Evolutionary conservation across 2,888 invertebrate genomes (phyloP).

Genomic region (Chalcosyrphus nemorum): DNA sequence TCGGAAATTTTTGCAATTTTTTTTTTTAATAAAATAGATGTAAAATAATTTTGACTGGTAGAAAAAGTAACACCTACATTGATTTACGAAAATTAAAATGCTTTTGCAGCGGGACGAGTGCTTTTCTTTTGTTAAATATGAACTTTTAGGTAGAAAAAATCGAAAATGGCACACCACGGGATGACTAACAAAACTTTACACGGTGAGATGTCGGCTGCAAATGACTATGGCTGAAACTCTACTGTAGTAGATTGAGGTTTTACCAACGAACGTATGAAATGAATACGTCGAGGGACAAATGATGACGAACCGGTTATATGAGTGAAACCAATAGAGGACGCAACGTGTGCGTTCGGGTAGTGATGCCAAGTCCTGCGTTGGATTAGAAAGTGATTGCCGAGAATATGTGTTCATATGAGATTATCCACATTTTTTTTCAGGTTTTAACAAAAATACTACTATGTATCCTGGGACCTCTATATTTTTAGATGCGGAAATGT

Average conservation of each 20-base stretch:
- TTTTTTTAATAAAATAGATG: slow-evolving; percentile 17
- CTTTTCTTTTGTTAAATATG: slow-evolving; percentile 46
- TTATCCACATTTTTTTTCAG: too few relatives aligned
- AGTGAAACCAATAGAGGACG: slow-evolving; percentile 57
- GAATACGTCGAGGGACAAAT: slow-evolving; percentile 12
- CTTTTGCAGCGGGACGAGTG: slow-evolving; percentile 53
- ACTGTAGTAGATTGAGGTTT: slow-evolving; percentile 69
- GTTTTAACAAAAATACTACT: too few relatives aligned
- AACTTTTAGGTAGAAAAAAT: slow-evolving; percentile 66
- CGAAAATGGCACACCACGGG: slow-evolving; percentile 74
- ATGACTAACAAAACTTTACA: slow-evolving; percentile 73
- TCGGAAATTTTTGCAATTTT: slow-evolving; percentile 66
- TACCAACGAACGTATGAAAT: slow-evolving; percentile 41
- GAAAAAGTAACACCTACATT: slow-evolving; percentile 62
- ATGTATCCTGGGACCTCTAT: too few relatives aligned
- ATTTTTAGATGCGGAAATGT: too few relatives aligned
- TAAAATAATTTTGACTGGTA: slow-evolving; percentile 22
- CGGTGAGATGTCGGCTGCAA: slow-evolving; percentile 73
- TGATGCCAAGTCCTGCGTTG: slow-evolving; percentile 41
- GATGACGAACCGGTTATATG: slow-evolving; percentile 61
- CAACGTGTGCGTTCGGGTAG: slow-evolving; percentile 17
- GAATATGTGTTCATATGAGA: not conserved
- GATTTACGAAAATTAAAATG: slow-evolving; percentile 60
- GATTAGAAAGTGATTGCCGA: slow-evolving; percentile 1
- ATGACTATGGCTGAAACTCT: slow-evolving; percentile 66